Percentiles rank a stretch among this genome's conserved stretches.
Evolutionary conservation across 2,888 invertebrate genomes (phyloP).

Genomic region (Tetramorium bicarinatum): DNA sequence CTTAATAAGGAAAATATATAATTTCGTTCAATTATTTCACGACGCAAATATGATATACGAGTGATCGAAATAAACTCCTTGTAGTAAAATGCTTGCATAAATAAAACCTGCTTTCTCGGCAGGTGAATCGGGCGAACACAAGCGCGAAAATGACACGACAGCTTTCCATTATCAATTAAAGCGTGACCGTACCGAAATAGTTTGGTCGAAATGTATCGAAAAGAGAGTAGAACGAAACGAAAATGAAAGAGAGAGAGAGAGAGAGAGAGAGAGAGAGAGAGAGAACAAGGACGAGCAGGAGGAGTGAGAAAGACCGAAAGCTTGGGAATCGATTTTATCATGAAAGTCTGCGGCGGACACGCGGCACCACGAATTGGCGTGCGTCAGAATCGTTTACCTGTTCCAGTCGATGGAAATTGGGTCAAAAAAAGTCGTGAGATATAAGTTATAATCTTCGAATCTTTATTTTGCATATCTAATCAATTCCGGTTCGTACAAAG

Average conservation of each 20-base stretch:
- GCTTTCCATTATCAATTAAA: conserved; percentile 57
- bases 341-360: conserved; percentile 63
- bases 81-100: conserved; percentile 38
- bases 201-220: conserved; percentile 45
- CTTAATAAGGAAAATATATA: not conserved
- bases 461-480: conserved; percentile 10
- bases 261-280: not conserved
- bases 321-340: conserved; percentile 49
- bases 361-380: conserved; percentile 71
- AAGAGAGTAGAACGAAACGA: conserved; percentile 41
- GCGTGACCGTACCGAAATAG: conserved; percentile 46
- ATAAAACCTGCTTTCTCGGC: conserved; percentile 8
- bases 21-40: not conserved
- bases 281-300: not conserved
- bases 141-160: conserved; percentile 54
- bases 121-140: not conserved
- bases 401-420: conserved; percentile 68
- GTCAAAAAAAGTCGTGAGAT: conserved; percentile 72
- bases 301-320: conserved; percentile 23
- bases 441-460: conserved; percentile 34
- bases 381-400: conserved; percentile 76
- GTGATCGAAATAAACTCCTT: not conserved
- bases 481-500: not conserved
- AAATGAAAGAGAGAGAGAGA: not conserved
- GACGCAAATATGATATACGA: not conserved